Base-by-base conservation (phyloP, 2,888 invertebrate species). In the Hanleya hanleyi region DNA sequence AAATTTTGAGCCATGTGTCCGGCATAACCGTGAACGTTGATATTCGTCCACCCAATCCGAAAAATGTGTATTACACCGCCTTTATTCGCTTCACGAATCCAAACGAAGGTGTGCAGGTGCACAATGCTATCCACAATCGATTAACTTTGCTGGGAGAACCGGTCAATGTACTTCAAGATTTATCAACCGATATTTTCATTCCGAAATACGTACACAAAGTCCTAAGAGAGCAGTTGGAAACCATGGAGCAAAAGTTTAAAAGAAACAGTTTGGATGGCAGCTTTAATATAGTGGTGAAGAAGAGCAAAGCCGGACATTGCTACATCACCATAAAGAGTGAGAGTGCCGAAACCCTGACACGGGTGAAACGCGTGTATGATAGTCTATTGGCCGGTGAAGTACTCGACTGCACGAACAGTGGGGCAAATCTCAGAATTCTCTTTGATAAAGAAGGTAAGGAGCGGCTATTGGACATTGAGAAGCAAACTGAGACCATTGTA, bases 31-130 rank as follows among this genome's bases (percentile, higher is more conserved):
- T 57, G 7, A 18, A 41, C 9, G 9, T 41, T 18, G 18, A 9
- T 18, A 9, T 41, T 9, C 41, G 41, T 29, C 26, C 22, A 29
- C 57, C 32, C 2, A 9, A 4, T 7, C 22, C 57, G 15, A 77
- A 41, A 22, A 75, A 78, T 15, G 77, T 71, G 12, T 72, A 49
- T 9, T 79, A 75, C 32, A 22, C 67, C 4, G 85, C 80, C 6
- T 80, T 77, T 69, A 78, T 81, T 7, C 51, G 70, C 0, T 83
- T 84, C 57, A 67, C 64, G 18, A 73, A 83, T 38, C 75, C 82
- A 7, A 73, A 79, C 5, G 75, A 78, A 65, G 84, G 83, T 26
- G 41, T 77, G 36, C 37, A 33, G 9, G 80, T 77, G 5, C 81
- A 74, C 51, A 66, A 67, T 33, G 36, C 18, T 4, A 38, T 80